Conservation (phyloP, 2,888 invertebrate species). For the Alloplasta piceator region DNA sequence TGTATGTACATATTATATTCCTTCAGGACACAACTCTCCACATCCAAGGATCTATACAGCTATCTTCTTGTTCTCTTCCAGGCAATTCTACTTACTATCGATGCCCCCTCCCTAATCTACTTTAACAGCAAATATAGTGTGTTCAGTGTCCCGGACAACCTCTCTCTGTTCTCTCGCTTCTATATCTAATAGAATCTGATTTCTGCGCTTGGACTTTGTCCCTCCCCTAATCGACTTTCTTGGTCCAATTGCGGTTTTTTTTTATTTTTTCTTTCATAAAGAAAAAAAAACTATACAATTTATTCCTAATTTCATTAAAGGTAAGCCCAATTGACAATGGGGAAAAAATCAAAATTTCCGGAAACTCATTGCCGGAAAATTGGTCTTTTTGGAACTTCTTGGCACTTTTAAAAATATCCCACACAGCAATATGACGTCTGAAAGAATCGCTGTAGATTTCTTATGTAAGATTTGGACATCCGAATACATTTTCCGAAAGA, state of each 20-base stretch:
- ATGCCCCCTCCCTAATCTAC: conserved; percentile 74
- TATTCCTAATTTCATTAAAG: no score
- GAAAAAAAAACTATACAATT: neutral
- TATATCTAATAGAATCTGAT: conserved; percentile 55
- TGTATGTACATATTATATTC: conserved; percentile 10
- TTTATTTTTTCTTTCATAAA: conserved; percentile 5
- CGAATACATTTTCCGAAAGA: no score
- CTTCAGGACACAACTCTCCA: conserved; percentile 38
- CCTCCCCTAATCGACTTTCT: neutral
- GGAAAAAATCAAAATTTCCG: no score
- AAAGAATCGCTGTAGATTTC: no score
- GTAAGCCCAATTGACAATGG: no score
- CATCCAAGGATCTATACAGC: conserved; percentile 26
- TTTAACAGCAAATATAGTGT: conserved; percentile 77
- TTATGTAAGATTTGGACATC: no score
- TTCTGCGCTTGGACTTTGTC: conserved; percentile 11
- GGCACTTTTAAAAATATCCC: no score
- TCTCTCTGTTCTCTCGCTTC: conserved; percentile 67
- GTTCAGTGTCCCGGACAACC: conserved; percentile 77
- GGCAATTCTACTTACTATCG: neutral
- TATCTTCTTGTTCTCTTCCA: conserved; percentile 19
- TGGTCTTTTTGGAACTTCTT: no score
- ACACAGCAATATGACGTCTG: no score
- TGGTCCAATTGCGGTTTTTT: conserved; percentile 28
- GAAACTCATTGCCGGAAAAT: no score